Percentiles rank a stretch among this genome's conserved stretches.
Evolutionary conservation across 2,113 vertebrate species (phyloP).

Genomic region (Tragulus kanchil): DNA sequence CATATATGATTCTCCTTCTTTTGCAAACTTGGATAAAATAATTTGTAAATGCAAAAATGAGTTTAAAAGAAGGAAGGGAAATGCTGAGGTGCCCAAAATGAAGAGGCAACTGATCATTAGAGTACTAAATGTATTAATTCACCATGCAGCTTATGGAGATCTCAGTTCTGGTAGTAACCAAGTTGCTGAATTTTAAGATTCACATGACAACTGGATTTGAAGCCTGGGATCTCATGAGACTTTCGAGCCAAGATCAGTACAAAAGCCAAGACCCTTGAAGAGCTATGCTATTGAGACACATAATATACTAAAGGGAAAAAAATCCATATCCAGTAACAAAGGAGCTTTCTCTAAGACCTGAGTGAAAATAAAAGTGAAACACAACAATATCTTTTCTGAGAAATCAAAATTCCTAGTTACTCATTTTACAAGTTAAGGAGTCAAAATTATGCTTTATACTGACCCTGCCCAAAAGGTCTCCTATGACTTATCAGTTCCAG

Average conservation of each 20-base stretch:
- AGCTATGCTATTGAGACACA: background rate
- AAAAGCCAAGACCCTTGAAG: background rate
- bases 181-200: background rate
- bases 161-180: background rate
- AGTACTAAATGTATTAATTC: background rate
- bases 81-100: background rate
- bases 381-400: background rate
- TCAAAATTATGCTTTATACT: background rate
- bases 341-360: background rate
- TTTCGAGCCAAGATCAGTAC: background rate
- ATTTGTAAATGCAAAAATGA: background rate
- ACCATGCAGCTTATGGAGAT: background rate
- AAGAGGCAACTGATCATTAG: background rate
- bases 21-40: background rate
- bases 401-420: constrained; percentile 8
- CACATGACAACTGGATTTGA: background rate
- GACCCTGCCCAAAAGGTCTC: background rate
- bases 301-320: background rate
- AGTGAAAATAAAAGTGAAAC: constrained; percentile 7
- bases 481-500: background rate
- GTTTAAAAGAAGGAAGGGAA: background rate
- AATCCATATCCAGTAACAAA: background rate
- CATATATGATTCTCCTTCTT: background rate
- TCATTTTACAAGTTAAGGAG: background rate
- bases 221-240: background rate